phyloP scores from a whole-genome alignment of 2,113 vertebrate species.

The Ctenodactylus gundi region DNA sequence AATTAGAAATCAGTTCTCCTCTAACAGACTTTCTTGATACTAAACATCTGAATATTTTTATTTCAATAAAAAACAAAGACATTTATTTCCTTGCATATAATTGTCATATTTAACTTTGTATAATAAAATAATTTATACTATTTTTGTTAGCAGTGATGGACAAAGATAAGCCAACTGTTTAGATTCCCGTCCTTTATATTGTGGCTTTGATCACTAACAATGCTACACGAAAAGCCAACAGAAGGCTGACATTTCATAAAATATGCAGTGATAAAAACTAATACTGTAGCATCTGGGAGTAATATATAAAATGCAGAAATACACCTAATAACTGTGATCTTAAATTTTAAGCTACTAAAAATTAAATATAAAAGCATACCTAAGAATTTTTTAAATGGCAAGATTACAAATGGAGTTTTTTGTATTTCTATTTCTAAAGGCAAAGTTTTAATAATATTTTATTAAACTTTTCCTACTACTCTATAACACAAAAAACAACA shows the following conservation, averaged over 20 bases:
- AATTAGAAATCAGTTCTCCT: constrained; percentile 57
- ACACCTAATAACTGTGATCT: constrained; percentile 92
- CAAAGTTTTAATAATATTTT: constrained; percentile 76
- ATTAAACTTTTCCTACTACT: constrained; percentile 61
- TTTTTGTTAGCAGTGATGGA: constrained; percentile 87
- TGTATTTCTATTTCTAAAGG: constrained; percentile 73
- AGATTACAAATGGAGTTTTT: constrained; percentile 72
- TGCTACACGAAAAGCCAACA: constrained; percentile 90
- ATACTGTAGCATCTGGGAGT: constrained; percentile 91
- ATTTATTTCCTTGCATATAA: constrained; percentile 60
- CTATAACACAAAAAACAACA: constrained; percentile 76
- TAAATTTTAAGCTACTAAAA: constrained; percentile 91
- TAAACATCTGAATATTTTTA: constrained; percentile 57
- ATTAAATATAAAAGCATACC: constrained; percentile 84
- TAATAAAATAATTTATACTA: constrained; percentile 83
- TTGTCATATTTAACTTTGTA: constrained; percentile 78
- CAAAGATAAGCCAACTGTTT: constrained; percentile 90
- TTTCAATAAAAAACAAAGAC: constrained; percentile 70
- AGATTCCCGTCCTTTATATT: constrained; percentile 88
- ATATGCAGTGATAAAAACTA: constrained; percentile 94
- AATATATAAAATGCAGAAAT: constrained; percentile 92
- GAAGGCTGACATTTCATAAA: constrained; percentile 94
- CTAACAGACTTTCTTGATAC: constrained; percentile 34
- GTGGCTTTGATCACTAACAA: constrained; percentile 93
- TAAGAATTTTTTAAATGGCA: constrained; percentile 75